Percentiles rank a stretch among this genome's conserved stretches.
Conservation (phyloP, 2,113 vertebrate species). For the Austrofundulus limnaeus region DNA sequence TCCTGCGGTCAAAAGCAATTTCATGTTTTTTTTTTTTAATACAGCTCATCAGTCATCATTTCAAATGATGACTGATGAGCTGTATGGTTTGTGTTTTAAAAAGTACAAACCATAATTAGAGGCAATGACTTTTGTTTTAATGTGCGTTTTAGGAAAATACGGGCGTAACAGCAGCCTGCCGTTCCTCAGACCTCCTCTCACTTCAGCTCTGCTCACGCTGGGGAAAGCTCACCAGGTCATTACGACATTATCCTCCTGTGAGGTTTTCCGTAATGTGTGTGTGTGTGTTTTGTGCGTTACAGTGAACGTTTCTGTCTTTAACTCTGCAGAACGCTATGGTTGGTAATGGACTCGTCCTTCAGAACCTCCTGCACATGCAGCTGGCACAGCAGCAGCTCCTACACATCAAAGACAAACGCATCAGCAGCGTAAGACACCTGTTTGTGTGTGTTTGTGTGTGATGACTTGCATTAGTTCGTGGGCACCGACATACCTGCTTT, state of each 20-base stretch:
- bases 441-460: slow-evolving; percentile 14
- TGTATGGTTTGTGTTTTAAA: too few relatives aligned
- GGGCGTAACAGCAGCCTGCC: slow-evolving; percentile 84
- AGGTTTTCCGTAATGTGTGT: neutral
- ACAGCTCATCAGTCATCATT: neutral
- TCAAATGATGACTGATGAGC: neutral
- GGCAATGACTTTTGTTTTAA: slow-evolving; percentile 8
- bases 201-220: slow-evolving; percentile 87
- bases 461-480: slow-evolving; percentile 24
- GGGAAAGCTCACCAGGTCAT: slow-evolving; percentile 93
- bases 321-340: slow-evolving; percentile 83
- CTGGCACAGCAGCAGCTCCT: slow-evolving; percentile 89
- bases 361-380: slow-evolving; percentile 88
- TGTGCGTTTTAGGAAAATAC: slow-evolving; percentile 78
- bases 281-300: neutral
- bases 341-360: slow-evolving; percentile 85
- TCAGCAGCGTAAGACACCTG: slow-evolving; percentile 84
- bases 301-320: neutral
- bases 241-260: neutral
- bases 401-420: slow-evolving; percentile 87
- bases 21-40: too few relatives aligned
- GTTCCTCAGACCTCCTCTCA: slow-evolving; percentile 85
- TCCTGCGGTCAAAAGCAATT: too few relatives aligned
- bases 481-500: slow-evolving; percentile 5
- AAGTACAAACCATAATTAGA: neutral